A percentile compares a stretch with the other conserved stretches of the same genome.
Conservation (phyloP, 2,113 vertebrate species). For the Eublepharis macularius region DNA sequence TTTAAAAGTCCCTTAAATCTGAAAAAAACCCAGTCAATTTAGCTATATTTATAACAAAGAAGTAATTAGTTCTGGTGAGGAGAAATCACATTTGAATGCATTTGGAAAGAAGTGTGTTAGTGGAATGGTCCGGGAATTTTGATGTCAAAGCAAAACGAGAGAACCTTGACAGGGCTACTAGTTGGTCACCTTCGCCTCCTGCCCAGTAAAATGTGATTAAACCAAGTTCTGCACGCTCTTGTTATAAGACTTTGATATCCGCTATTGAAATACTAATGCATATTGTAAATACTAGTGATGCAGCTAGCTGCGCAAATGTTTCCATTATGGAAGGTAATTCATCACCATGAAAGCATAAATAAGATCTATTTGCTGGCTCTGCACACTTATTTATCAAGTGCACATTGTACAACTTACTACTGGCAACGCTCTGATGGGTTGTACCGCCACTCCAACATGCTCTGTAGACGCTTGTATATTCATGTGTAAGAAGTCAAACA, state of each 20-base stretch:
- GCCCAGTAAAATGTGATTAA: conserved; percentile 33
- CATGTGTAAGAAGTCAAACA: neutral
- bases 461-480: neutral
- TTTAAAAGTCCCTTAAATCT: neutral
- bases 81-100: neutral
- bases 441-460: conserved; percentile 11
- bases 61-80: neutral
- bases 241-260: conserved; percentile 22
- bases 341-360: conserved; percentile 29
- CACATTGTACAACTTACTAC: conserved; percentile 17
- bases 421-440: conserved; percentile 25
- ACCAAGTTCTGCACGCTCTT: conserved; percentile 34
- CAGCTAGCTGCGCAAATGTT: conserved; percentile 32
- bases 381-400: conserved; percentile 31
- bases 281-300: conserved; percentile 29
- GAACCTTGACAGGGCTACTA: neutral
- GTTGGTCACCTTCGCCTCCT: neutral
- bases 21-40: neutral
- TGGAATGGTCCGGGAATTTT: neutral
- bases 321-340: conserved; percentile 45
- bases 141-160: neutral
- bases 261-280: conserved; percentile 21
- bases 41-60: neutral
- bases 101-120: neutral
- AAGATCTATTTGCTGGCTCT: conserved; percentile 39